Evolutionary conservation across 2,888 invertebrate species (phyloP).

Genomic region (Drosophila nr. perissopoda): DNA sequence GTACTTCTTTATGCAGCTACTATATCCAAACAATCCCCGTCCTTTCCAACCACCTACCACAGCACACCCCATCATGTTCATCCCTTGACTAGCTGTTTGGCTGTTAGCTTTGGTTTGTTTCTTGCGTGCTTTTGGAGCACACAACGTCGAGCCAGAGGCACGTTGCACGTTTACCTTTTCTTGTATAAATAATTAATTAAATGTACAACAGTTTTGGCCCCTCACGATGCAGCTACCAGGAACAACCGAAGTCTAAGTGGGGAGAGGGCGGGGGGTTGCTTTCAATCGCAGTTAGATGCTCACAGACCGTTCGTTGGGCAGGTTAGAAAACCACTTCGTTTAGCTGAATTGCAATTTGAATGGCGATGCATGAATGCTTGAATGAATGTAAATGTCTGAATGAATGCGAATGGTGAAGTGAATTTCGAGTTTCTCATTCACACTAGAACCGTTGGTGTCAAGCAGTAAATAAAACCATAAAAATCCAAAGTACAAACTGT

Average conservation of each 20-base stretch:
- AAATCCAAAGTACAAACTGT: not conserved
- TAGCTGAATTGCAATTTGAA: conserved; percentile 53
- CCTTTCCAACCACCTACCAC: not conserved
- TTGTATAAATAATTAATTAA: conserved; percentile 80
- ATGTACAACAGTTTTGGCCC: conserved; percentile 72
- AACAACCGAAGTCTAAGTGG: not conserved
- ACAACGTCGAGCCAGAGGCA: conserved; percentile 22
- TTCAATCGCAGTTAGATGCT: conserved; percentile 58
- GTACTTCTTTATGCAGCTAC: conserved; percentile 14
- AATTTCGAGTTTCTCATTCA: conserved; percentile 23
- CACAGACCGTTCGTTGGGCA: conserved; percentile 54
- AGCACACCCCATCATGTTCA: not conserved
- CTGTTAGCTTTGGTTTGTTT: conserved; percentile 45
- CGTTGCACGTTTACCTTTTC: conserved; percentile 77
- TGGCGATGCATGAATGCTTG: conserved; percentile 34
- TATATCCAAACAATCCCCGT: not conserved
- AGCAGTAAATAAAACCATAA: conserved; percentile 10
- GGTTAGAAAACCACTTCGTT: conserved; percentile 67
- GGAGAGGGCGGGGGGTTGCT: not conserved
- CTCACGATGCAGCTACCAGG: not conserved
- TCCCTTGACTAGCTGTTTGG: conserved; percentile 23
- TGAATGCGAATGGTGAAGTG: conserved; percentile 40
- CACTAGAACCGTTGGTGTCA: conserved; percentile 19
- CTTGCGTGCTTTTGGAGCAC: conserved; percentile 46
- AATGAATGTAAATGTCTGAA: conserved; percentile 29